A percentile compares a stretch with the other conserved stretches of the same genome.
phyloP scores from a whole-genome alignment of 2,888 invertebrate species.

The Nemoura dubitans region DNA sequence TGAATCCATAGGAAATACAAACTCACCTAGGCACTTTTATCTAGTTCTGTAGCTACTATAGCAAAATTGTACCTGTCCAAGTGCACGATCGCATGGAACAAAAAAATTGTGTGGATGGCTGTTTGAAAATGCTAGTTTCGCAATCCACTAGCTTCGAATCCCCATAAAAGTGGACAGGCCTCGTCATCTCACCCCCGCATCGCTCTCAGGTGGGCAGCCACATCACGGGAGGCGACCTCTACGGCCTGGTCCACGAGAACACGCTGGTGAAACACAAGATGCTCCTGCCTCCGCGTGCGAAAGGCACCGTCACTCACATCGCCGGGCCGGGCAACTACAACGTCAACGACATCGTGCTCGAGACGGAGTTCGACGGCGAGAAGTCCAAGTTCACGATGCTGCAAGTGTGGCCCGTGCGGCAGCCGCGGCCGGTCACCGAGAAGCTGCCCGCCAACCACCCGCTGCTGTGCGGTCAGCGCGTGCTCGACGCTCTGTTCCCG shows the following conservation, averaged over 20 bases:
- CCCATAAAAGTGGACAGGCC: too few relatives aligned
- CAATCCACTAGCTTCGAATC: too few relatives aligned
- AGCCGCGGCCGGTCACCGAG: constrained; percentile 95
- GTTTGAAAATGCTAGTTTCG: too few relatives aligned
- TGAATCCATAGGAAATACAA: too few relatives aligned
- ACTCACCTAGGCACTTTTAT: too few relatives aligned
- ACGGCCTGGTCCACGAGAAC: constrained; percentile 96
- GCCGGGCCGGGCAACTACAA: constrained; percentile 94
- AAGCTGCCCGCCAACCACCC: constrained; percentile 99
- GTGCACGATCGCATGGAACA: too few relatives aligned
- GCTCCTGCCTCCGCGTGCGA: constrained; percentile 91
- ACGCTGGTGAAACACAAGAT: constrained; percentile 97
- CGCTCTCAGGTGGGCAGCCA: constrained; percentile 95
- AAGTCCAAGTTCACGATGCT: constrained; percentile 92
- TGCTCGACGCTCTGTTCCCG: constrained; percentile 98
- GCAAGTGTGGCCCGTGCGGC: constrained; percentile 99
- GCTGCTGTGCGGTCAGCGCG: constrained; percentile 96
- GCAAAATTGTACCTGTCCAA: too few relatives aligned
- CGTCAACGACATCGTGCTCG: constrained; percentile 93
- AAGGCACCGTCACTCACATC: constrained; percentile 95
- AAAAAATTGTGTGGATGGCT: too few relatives aligned
- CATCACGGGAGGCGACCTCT: constrained; percentile 97
- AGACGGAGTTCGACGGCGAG: constrained; percentile 98
- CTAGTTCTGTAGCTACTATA: too few relatives aligned
- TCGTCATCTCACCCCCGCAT: too few relatives aligned